Percentiles rank a stretch among this genome's conserved stretches.
Evolutionary conservation across 2,888 invertebrate species (phyloP).

Genomic region (Linnaemya tessellans): DNA sequence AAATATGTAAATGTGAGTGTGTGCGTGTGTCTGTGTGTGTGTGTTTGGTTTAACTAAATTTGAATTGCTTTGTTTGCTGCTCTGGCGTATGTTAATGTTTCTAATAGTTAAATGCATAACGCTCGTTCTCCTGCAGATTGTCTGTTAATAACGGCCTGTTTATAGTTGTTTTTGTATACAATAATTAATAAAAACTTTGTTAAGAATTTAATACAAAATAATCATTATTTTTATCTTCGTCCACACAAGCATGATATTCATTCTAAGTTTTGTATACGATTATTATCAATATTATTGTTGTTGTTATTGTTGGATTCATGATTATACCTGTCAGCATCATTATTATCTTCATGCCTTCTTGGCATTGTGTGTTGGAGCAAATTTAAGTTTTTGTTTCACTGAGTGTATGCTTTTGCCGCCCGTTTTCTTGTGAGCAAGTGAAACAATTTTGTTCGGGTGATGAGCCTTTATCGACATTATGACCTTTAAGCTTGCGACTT

Average conservation of each 20-base stretch:
- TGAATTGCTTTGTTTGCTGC: conserved; percentile 24
- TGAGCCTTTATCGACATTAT: conserved; percentile 9
- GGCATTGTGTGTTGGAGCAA: conserved; percentile 8
- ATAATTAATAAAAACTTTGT: conserved; percentile 34
- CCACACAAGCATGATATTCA: not conserved
- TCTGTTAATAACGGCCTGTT: not conserved
- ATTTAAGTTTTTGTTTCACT: conserved; percentile 37
- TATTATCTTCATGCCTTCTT: conserved; percentile 17
- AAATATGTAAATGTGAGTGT: not conserved
- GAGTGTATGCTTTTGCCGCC: not conserved
- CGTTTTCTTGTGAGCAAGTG: not conserved
- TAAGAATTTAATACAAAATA: conserved; percentile 9
- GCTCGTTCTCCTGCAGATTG: not conserved
- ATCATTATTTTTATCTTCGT: conserved; percentile 8
- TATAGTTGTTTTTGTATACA: not conserved
- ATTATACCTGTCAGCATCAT: conserved; percentile 20
- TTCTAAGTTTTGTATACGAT: conserved; percentile 13
- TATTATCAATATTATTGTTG: conserved; percentile 21
- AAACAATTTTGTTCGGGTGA: not conserved
- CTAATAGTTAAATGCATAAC: conserved; percentile 22
- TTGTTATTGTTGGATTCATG: not conserved
- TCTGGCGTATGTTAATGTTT: not conserved
- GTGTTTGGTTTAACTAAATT: not conserved
- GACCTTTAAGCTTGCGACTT: conserved; percentile 58
- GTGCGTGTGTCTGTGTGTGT: not conserved